Base-by-base conservation (phyloP, 2,113 vertebrate genomes). In the Hippocampus abdominalis region DNA sequence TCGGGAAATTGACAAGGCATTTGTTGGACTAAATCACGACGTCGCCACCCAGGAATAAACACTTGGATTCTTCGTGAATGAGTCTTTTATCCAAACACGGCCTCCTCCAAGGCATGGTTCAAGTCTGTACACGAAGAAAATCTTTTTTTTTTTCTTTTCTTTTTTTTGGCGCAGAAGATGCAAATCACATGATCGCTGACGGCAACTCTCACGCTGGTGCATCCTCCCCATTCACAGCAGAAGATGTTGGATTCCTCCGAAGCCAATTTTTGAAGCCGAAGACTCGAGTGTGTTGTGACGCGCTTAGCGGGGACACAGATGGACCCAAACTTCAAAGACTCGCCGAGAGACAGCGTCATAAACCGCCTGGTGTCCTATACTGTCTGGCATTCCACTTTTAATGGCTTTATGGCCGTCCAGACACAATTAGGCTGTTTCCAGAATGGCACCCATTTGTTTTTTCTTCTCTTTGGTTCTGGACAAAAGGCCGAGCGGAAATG, bases 371-470 rank as follows among this genome's bases (percentile, higher is more conserved):
- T 95, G 95, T 95, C 84, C 94, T 94, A 92, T 93, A 94, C 94
- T 94, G 96, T 98, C 95, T 98, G 95, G 94, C 96, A 98, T 96
- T 96, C 93, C 94, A 91, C 78, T 90, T 94, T 95, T 95, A 98
- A 97, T 96, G 93, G 94, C 89, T 98, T 98, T 98, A 98, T 94
- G 91, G 92, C 95, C 94, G 94, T 94, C 94, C 96, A 96, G 94
- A 94, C 93, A 94, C 95, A 96, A 96, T 95, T 95, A 96, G 93
- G 92, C 91, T 91, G 86, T 94, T 95, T 94, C 93, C 92, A 94
- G 93, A 94, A 95, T 94, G 93, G 91, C 93, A 94, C 94, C 95
- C 94, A 94, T 95, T 96, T 97, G 94, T 95, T 94, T 94, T 85
- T 93, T 92, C 92, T 93, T 92, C 92, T 90, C 93, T 83, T 94